Base-by-base conservation (phyloP, 2,888 invertebrate genomes). In the Chloromyia formosa region DNA sequence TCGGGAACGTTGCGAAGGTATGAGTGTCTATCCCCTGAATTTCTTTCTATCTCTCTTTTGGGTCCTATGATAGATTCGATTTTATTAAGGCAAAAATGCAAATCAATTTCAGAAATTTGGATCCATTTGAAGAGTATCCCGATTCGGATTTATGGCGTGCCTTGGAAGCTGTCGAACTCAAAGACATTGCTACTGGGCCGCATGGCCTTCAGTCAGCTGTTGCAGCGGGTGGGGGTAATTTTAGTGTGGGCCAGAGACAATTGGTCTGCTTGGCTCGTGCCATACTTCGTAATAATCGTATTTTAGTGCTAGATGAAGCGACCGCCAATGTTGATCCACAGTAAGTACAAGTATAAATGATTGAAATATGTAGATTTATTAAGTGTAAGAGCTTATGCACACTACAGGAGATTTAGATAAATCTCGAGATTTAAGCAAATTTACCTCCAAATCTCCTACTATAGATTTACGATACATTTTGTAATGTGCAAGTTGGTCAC, bases 251-350 rank as follows among this genome's bases (percentile, higher is more conserved):
- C 0, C 90, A 91, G 81, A 82, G 89, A 14, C 91, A 91, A 80
- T 86, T 95, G 40, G 89, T 95, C 71, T 95, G 95, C 82, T 87
- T 95, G 66, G 95, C 94, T 1, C 88, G 95, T 73, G 94, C 95
- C 40, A 91, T 95, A 78, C 86, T 95, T 49, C 87, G 92, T 45
- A 91, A 91, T 73, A 94, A 94, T 82, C 89, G 89, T 78, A 90
- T 95, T 78, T 87, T 95, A 0, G 91, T 95, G 80, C 81, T 91
- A 61, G 90, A 91, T 79, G 91, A 91, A 82, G 90, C 90, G 0
- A 90, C 90, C 0, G 90, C 90, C 0, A 90, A 90, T 79, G 89
- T 90, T 1, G 90, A 90, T 81, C 88, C 87, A 0, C 86, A 87
- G 82, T 79, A 74, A 77, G 77, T 77, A 49, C 18, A 54, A 27